Base-by-base conservation (phyloP, 1,140 invertebrate species). In the Teleogryllus occipitalis region DNA sequence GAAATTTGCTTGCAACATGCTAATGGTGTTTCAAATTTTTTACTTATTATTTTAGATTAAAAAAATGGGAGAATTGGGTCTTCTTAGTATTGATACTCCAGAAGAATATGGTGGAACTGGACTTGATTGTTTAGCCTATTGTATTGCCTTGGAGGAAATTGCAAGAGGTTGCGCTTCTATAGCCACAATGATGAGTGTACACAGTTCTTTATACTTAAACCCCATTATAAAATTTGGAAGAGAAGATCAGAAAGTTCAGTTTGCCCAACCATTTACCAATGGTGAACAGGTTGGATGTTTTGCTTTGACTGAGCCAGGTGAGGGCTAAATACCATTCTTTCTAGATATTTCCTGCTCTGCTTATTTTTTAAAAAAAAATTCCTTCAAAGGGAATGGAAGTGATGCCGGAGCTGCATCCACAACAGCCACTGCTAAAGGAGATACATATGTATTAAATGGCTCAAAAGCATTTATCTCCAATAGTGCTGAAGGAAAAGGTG, bases 401-500 rank as follows among this genome's bases (percentile, higher is more conserved):
- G 97, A 98, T 89, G 96, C 96, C 74, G 96, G 96, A 72, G 97
- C 97, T 46, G 96, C 97, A 0, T 95, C 94, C 0, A 98, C 97
- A 0, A 92, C 89, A 10, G 97, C 97, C 0, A 83, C 89, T 74
- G 86, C 90, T n/a, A 92, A 91, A 0, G 88, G 91, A 83, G 87
- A 88, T 81, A 81, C 78, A 65, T 98, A 91, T 88, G 83, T 92
- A 15, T 83, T 98, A 8, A 98, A 97, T 88, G 97, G 97, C 0
- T 97, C 96, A 7, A 99, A 99, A 86, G 92, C 93, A 8, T 97
- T 96, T 96, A 98, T 98, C 73, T 98, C 97, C 0, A 99, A 97
- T 87, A 96, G 90, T 0, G 94, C 91, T 85, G 97, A 98, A 86
- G 92, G 96, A 8, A 91, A 93, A 84, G 95, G 92, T 6, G 87